These are phyloP conservation scores for Chalcosyrphus nemorum DNA, from an alignment of 2,888 invertebrate genomes.

Conservation along the genomic window DNA sequence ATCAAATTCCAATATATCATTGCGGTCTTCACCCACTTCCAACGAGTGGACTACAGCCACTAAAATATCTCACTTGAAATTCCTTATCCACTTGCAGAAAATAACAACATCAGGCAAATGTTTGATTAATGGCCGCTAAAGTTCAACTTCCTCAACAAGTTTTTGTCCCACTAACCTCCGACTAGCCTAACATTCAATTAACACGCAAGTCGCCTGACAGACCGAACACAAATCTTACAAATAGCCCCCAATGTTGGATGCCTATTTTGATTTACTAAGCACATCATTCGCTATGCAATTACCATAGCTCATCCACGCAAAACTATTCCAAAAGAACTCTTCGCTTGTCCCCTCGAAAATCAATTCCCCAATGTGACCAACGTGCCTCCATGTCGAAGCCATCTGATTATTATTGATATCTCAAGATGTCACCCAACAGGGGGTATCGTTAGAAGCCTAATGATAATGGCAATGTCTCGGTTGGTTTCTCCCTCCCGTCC, in stretches of 20 bases:
- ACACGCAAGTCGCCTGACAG: conserved; percentile 59
- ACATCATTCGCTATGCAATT: conserved; percentile 64
- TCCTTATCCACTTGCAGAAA: conserved; percentile 18
- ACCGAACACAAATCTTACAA: conserved; percentile 52
- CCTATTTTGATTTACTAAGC: conserved; percentile 62
- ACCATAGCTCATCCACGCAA: conserved; percentile 55
- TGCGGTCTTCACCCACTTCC: conserved; percentile 1
- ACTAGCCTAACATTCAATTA: conserved; percentile 67
- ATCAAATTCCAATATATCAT: neutral
- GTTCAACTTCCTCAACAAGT: conserved; percentile 70
- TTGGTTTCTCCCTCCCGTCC: too few species aligned
- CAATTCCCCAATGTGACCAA: conserved; percentile 44
- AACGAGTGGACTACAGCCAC: neutral
- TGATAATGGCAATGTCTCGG: conserved; percentile 55
- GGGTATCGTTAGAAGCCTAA: conserved; percentile 51
- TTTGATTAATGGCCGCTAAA: conserved; percentile 69
- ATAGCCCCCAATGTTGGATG: conserved; percentile 47
- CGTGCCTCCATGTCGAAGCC: conserved; percentile 28
- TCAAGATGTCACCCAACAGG: conserved; percentile 69
- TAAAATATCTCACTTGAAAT: conserved; percentile 45
- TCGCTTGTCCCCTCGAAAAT: neutral
- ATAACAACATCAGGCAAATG: conserved; percentile 44
- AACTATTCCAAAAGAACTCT: conserved; percentile 8
- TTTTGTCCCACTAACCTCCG: conserved; percentile 67
- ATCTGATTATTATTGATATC: conserved; percentile 66